Conservation (phyloP, 1,140 invertebrate genomes). For the Mactra quadrangularis region DNA sequence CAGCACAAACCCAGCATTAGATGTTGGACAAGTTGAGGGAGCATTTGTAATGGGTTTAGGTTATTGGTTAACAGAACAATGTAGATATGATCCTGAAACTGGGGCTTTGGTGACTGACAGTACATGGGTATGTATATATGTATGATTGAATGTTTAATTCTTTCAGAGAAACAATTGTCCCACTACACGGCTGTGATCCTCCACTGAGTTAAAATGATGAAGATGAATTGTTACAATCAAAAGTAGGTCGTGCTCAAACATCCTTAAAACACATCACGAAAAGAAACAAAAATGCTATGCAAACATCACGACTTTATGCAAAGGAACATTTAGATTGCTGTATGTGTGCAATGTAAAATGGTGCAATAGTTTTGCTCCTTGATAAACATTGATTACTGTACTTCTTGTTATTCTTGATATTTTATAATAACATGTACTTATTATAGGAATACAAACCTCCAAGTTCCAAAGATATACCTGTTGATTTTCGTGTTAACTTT, state of each 20-base stretch:
- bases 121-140: constrained; percentile 87
- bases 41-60: constrained; percentile 94
- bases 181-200: neutral
- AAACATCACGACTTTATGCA: too few species aligned
- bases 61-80: constrained; percentile 90
- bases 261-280: too few species aligned
- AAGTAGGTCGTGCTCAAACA: too few species aligned
- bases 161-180: neutral
- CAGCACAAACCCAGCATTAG: constrained; percentile 82
- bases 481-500: constrained; percentile 91
- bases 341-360: too few species aligned
- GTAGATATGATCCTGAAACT: constrained; percentile 87
- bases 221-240: too few species aligned
- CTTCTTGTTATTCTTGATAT: too few species aligned
- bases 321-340: too few species aligned
- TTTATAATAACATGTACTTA: too few species aligned
- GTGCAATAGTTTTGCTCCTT: too few species aligned
- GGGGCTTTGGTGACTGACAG: constrained; percentile 89
- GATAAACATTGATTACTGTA: too few species aligned
- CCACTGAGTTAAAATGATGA: too few species aligned
- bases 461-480: constrained; percentile 92
- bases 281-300: too few species aligned
- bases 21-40: constrained; percentile 94
- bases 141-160: neutral
- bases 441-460: constrained; percentile 89